phyloP scores from a whole-genome alignment of 2,888 invertebrate genomes.

The Hyposoter dolosus region DNA sequence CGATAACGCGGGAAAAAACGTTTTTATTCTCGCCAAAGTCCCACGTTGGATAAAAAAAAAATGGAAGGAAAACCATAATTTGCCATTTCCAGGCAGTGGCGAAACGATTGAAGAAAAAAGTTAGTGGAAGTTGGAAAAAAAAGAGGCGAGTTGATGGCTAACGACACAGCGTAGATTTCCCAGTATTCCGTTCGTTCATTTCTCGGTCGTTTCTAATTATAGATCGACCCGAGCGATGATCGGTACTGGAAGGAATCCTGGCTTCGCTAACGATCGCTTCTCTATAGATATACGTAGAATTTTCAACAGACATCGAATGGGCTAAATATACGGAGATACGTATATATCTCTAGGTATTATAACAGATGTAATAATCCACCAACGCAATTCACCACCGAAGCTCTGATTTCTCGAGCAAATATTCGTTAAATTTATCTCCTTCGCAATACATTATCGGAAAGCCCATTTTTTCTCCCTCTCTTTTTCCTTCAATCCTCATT shows the following conservation, averaged over 20 bases:
- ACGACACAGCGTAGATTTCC: slow-evolving; percentile 64
- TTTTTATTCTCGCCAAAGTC: neutral
- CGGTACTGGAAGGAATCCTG: slow-evolving; percentile 70
- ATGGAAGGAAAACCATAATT: neutral
- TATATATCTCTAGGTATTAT: neutral
- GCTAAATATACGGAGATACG: neutral
- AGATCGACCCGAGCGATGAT: slow-evolving; percentile 72
- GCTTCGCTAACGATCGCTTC: slow-evolving; percentile 23
- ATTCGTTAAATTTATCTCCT: slow-evolving; percentile 8
- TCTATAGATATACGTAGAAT: neutral
- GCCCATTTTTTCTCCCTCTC: neutral
- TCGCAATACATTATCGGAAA: slow-evolving; percentile 11
- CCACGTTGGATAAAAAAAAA: neutral
- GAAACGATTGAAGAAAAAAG: neutral
- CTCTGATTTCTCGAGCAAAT: slow-evolving; percentile 11
- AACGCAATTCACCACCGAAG: slow-evolving; percentile 8
- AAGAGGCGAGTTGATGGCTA: slow-evolving; percentile 20
- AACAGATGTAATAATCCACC: slow-evolving; percentile 46
- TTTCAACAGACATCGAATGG: slow-evolving; percentile 19
- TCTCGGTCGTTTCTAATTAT: slow-evolving; percentile 76
- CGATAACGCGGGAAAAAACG: neutral
- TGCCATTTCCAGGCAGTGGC: slow-evolving; percentile 8
- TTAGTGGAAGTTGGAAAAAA: slow-evolving; percentile 11
- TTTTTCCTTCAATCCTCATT: neutral
- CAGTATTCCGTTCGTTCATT: slow-evolving; percentile 74